Evolutionary conservation across 1,140 invertebrate species (phyloP).

Genomic region (Drosophila orena): DNA sequence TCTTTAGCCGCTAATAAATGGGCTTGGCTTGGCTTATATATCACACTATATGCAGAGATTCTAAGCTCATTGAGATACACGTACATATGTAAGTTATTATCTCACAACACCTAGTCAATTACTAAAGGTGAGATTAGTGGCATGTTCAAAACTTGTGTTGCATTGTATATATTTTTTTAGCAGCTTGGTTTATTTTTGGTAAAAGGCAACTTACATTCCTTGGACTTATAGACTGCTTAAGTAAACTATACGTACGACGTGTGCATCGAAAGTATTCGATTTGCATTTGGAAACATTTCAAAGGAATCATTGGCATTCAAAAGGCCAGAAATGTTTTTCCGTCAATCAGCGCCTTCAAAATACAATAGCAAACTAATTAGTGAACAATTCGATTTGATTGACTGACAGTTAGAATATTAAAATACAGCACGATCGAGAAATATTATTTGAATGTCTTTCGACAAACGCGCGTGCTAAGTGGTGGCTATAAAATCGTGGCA

Average conservation of each 20-base stretch:
- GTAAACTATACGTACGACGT: no score
- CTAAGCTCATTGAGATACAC: neutral
- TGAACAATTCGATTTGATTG: slow-evolving; percentile 17
- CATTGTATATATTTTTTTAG: no score
- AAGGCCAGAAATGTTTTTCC: neutral
- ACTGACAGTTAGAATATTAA: slow-evolving; percentile 15
- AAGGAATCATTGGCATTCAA: neutral
- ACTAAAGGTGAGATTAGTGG: neutral
- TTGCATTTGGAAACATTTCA: neutral
- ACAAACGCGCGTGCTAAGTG: slow-evolving; percentile 66
- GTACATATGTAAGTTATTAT: neutral
- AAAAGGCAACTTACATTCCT: no score
- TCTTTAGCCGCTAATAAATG: slow-evolving; percentile 3
- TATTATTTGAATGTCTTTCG: slow-evolving; percentile 35
- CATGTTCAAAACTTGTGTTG: neutral
- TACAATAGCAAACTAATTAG: slow-evolving; percentile 15
- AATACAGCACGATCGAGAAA: slow-evolving; percentile 15
- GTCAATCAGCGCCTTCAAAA: neutral
- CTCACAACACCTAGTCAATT: neutral
- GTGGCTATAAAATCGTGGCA: slow-evolving; percentile 72
- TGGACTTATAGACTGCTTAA: no score
- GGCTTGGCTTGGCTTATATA: slow-evolving; percentile 1
- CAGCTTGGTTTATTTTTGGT: no score
- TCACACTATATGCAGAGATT: neutral
- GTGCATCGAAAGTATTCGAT: neutral